Percentiles rank a stretch among this genome's conserved stretches.
These are phyloP conservation scores for Microcebus ravelobensis DNA, from an alignment of 2,113 vertebrate genomes.

Conservation along the genomic window DNA sequence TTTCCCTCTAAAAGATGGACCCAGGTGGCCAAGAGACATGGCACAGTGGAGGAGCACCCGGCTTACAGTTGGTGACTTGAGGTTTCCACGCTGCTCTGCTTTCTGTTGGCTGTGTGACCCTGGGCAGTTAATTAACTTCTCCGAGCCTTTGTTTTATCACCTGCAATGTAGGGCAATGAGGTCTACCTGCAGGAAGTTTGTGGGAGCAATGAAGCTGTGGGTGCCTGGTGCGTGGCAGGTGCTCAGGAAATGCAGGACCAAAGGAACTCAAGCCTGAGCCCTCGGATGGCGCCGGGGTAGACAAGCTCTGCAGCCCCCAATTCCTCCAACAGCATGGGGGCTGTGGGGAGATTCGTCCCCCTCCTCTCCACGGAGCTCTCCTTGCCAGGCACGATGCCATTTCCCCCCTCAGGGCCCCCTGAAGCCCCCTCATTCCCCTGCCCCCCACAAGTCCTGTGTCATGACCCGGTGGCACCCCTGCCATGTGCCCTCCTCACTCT, in stretches of 20 bases:
- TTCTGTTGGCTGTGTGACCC: neutral
- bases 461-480: too few species aligned
- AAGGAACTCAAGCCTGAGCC: neutral
- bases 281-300: neutral
- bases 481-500: neutral
- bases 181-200: neutral
- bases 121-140: neutral
- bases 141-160: conserved; percentile 7
- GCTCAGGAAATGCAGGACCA: neutral
- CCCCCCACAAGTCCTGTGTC: too few species aligned
- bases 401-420: too few species aligned
- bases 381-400: neutral
- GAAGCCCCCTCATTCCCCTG: neutral
- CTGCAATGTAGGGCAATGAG: neutral
- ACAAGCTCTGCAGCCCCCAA: neutral
- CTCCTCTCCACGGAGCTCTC: neutral
- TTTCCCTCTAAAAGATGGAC: neutral
- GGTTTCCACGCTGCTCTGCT: neutral
- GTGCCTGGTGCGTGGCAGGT: neutral
- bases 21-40: too few species aligned
- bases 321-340: neutral
- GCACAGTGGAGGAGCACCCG: fast-evolving
- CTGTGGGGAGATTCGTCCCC: neutral
- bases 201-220: neutral
- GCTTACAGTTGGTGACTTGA: neutral